These are phyloP conservation scores for Pantala flavescens DNA, from an alignment of 1,140 invertebrate genomes.

Conservation along the genomic window DNA sequence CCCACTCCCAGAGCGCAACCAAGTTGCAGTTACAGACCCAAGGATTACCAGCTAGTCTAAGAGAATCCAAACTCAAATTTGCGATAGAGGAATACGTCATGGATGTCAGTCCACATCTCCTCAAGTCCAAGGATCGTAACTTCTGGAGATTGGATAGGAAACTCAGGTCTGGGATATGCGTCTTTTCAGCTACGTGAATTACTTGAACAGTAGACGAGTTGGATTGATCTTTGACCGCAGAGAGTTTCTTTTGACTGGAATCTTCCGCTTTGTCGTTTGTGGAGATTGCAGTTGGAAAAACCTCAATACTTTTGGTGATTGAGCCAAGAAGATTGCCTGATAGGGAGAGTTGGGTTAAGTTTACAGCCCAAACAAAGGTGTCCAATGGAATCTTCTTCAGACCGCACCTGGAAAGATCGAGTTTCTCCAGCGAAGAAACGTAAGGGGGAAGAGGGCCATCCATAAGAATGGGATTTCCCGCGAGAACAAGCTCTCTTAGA, in stretches of 20 bases:
- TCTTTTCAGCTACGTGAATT: slow-evolving; percentile 45
- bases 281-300: slow-evolving; percentile 30
- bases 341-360: slow-evolving; percentile 52
- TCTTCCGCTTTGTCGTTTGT: background rate
- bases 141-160: slow-evolving; percentile 40
- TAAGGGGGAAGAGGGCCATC: slow-evolving; percentile 29
- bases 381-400: slow-evolving; percentile 47
- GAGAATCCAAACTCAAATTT: slow-evolving; percentile 43
- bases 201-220: slow-evolving; percentile 32
- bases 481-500: slow-evolving; percentile 52
- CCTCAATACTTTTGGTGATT: slow-evolving; percentile 27
- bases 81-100: background rate
- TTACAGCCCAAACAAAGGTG: slow-evolving; percentile 47
- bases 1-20: slow-evolving; percentile 62
- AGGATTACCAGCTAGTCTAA: slow-evolving; percentile 56
- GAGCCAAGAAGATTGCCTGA: slow-evolving; percentile 37
- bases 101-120: background rate
- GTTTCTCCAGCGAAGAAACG: slow-evolving; percentile 46
- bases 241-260: background rate
- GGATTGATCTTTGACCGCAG: background rate
- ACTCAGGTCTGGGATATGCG: slow-evolving; percentile 49
- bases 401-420: slow-evolving; percentile 56
- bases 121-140: background rate
- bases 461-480: slow-evolving; percentile 54
- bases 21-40: slow-evolving; percentile 59